These are phyloP conservation scores for Podarcis lilfordi DNA, from an alignment of 2,797 vertebrate species.

Conservation along the genomic window DNA sequence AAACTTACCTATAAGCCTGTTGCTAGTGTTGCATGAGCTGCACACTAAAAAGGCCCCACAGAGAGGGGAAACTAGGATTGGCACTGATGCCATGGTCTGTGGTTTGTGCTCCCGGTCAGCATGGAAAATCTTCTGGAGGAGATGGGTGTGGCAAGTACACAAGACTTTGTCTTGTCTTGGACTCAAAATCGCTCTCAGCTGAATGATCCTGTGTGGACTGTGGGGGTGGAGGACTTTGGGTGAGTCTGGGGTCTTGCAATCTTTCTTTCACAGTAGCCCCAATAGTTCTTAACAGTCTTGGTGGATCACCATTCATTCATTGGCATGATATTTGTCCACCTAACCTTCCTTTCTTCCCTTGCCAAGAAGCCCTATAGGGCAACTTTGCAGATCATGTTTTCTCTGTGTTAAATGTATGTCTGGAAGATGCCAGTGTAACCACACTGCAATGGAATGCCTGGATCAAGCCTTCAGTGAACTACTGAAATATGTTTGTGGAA, in stretches of 20 bases:
- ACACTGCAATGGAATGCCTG: background rate
- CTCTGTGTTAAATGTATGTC: background rate
- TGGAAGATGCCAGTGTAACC: background rate
- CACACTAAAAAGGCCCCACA: background rate
- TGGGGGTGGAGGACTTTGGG: background rate
- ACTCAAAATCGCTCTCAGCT: background rate
- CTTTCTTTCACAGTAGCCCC: background rate
- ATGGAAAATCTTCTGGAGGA: background rate
- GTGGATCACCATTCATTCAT: background rate
- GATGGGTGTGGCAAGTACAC: background rate
- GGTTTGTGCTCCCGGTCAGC: background rate
- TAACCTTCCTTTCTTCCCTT: background rate
- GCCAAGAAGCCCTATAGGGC: background rate
- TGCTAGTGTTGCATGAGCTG: background rate
- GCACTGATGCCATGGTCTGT: background rate
- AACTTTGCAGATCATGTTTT: background rate
- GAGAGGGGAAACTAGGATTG: background rate
- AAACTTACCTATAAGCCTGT: background rate
- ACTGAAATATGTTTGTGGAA: background rate
- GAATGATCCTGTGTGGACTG: background rate
- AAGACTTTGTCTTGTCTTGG: background rate
- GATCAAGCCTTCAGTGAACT: background rate
- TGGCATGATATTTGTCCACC: background rate
- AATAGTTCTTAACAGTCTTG: background rate
- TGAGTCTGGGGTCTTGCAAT: background rate